Evolutionary conservation across 2,888 invertebrate genomes (phyloP).

Genomic region (Polydrusus cervinus): DNA sequence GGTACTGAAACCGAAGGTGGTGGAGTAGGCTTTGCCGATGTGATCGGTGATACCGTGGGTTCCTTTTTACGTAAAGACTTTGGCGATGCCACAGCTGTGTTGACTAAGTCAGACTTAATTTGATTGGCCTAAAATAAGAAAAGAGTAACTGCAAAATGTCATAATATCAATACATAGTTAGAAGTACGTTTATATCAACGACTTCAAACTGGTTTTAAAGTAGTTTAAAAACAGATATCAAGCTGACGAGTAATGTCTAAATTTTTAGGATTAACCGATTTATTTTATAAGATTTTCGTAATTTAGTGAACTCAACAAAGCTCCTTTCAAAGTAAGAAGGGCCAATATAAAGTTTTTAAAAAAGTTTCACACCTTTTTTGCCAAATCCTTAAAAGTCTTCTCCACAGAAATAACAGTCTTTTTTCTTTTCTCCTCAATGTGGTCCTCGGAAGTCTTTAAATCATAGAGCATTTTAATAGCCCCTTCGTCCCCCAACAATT

Average conservation of each 20-base stretch:
- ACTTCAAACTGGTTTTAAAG: too few species aligned
- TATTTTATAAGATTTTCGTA: too few species aligned
- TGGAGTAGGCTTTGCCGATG: constrained; percentile 2
- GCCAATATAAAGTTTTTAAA: too few species aligned
- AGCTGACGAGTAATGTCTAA: too few species aligned
- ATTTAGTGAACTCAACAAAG: too few species aligned
- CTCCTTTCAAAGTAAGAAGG: too few species aligned
- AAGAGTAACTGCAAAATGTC: not conserved
- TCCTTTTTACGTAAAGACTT: constrained; percentile 72
- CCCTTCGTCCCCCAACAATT: constrained; percentile 87
- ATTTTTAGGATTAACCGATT: too few species aligned
- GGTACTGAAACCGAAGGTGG: constrained; percentile 32
- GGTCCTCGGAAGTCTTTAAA: constrained; percentile 76
- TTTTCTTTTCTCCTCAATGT: constrained; percentile 58
- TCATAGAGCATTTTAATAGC: constrained; percentile 90
- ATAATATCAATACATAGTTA: too few species aligned
- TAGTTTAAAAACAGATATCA: too few species aligned
- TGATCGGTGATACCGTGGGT: constrained; percentile 56
- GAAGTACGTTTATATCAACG: too few species aligned
- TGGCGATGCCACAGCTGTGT: constrained; percentile 68
- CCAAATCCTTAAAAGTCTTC: constrained; percentile 65
- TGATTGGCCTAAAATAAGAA: constrained; percentile 61
- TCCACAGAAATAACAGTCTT: constrained; percentile 65
- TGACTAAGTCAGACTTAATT: constrained; percentile 67
- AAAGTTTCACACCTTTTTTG: constrained; percentile 60